Evolutionary conservation across 2,113 vertebrate species (phyloP).

Genomic region (Ailuropoda melanoleuca): DNA sequence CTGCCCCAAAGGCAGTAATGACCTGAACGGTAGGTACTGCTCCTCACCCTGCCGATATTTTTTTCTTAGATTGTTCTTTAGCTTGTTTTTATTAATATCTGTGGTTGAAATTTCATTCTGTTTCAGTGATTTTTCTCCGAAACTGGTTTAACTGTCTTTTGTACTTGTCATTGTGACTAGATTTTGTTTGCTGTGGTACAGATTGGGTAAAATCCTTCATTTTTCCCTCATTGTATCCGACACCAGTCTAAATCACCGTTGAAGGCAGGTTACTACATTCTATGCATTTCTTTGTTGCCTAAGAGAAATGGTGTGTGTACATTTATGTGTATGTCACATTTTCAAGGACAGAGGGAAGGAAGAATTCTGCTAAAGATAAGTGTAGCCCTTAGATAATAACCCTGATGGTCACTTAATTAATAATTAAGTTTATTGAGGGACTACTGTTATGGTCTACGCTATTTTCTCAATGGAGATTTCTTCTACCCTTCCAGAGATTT

Average conservation of each 20-base stretch:
- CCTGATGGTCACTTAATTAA: not conserved
- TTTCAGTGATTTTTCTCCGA: not conserved
- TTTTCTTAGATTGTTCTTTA: not conserved
- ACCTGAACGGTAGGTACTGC: not conserved
- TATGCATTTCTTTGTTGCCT: not conserved
- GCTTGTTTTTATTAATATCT: not conserved
- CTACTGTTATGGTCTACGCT: not conserved
- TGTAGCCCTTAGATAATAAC: not conserved
- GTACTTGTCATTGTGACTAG: not conserved
- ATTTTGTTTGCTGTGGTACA: not conserved
- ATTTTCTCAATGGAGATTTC: not conserved
- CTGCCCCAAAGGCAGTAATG: not conserved
- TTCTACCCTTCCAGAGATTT: not conserved
- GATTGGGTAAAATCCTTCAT: not conserved
- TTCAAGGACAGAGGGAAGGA: not conserved
- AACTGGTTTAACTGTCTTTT: not conserved
- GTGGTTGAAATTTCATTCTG: not conserved
- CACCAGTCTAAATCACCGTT: not conserved
- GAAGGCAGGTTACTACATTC: not conserved
- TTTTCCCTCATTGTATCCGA: not conserved
- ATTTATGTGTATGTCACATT: not conserved
- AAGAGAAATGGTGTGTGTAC: not conserved
- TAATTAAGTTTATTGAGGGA: not conserved
- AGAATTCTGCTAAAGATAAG: not conserved
- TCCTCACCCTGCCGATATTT: not conserved